Base-by-base conservation (phyloP, 2,113 vertebrate species). In the Stictonetta naevosa region DNA sequence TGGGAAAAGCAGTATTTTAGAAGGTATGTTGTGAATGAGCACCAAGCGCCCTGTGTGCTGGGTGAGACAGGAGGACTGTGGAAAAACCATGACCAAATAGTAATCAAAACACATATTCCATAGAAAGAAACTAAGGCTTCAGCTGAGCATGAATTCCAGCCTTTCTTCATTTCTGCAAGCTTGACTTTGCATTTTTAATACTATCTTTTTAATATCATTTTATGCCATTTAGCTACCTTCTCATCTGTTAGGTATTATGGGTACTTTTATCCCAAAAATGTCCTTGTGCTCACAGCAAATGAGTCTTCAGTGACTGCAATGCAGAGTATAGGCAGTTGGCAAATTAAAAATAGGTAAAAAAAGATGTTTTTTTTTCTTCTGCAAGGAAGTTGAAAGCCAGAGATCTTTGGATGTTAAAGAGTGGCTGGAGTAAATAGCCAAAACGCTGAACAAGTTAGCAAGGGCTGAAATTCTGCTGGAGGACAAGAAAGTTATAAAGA, bases 331-430 rank as follows among this genome's bases (percentile, higher is more conserved):
- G 19, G 13, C 31, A 33, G 11, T 33, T 71, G 60, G 11, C n/a
- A 91, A 94, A 92, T 88, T 71, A 81, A 83, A 94, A 92, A 86
- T 26, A 69, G 31, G 28, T 63, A 86, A 63, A 31, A 86, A 71
- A 48, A n/a, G 14, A 79, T 29, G 7, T 7, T 40, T 38, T 50
- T 44, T 64, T 29, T 52, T 21, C 73, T 83, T 53, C 40, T 74
- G 10, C 40, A 83, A 86, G 44, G 33, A 73, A 92, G 36, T 8
- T 8, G 9, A 59, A 22, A 66, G 21, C 2, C 69, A 38, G 17
- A 6, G 17, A 7, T 79, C 34, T 68, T 56, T 23, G 5, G 6
- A 74, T 7, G 48, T 63, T 60, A 68, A 91, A 67, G 38, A 86
- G 18, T 20, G 33, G 8, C 38, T 3, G 3, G 5, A 53, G 38